These are phyloP conservation scores for Meriones unguiculatus DNA, from an alignment of 2,113 vertebrate species.

Conservation along the genomic window DNA sequence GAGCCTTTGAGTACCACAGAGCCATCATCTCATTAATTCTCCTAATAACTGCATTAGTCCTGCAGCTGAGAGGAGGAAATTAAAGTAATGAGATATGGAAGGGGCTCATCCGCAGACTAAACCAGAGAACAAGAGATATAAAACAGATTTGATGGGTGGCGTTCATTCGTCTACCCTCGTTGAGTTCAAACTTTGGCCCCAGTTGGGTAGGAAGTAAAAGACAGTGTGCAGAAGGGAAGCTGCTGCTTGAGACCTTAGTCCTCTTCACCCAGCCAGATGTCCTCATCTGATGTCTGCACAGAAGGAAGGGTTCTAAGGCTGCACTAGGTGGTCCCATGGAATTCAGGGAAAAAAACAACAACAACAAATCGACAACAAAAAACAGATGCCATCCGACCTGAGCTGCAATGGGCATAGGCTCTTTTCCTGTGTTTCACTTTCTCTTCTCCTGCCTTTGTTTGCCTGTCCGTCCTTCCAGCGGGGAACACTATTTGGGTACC, in stretches of 20 bases:
- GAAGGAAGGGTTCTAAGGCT: not conserved
- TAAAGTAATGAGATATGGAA: not conserved
- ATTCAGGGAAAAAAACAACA: not conserved
- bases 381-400: not conserved
- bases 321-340: not conserved
- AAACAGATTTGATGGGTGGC: not conserved
- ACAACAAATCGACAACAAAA: not conserved
- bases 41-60: slow-evolving; percentile 9
- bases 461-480: no score
- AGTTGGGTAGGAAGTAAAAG: not conserved
- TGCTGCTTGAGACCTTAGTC: not conserved
- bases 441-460: not conserved
- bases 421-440: no score
- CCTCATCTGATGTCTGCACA: not conserved
- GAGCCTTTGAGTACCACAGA: slow-evolving; percentile 29
- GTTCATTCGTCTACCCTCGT: not conserved
- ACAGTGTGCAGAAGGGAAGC: not conserved
- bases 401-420: not conserved
- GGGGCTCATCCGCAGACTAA: not conserved
- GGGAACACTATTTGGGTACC: not conserved
- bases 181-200: not conserved
- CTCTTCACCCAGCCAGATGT: not conserved
- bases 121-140: not conserved
- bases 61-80: slow-evolving; percentile 27
- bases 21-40: slow-evolving; percentile 17